Conservation (phyloP, 2,888 invertebrate genomes). For the Tolmerus cingulatus region DNA sequence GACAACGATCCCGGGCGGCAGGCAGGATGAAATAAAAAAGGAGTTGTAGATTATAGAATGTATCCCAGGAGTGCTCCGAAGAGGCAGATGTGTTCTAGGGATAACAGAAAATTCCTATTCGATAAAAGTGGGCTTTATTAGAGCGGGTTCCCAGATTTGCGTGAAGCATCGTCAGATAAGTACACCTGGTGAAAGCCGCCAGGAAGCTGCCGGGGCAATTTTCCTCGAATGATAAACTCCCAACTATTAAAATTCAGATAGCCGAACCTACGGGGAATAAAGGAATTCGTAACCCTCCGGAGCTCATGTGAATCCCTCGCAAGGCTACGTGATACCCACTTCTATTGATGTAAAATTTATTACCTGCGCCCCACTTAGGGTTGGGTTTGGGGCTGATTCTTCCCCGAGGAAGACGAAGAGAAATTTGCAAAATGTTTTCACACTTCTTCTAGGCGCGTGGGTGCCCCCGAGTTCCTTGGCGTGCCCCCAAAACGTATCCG, state of each 20-base stretch:
- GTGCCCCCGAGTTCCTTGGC: neutral
- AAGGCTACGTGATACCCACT: slow-evolving; percentile 13
- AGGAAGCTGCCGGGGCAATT: neutral
- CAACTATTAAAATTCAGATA: slow-evolving; percentile 40
- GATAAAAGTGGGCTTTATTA: slow-evolving; percentile 40
- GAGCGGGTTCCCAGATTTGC: slow-evolving; percentile 24
- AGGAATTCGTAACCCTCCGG: slow-evolving; percentile 14
- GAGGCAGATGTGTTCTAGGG: slow-evolving; percentile 12
- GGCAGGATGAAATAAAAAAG: neutral
- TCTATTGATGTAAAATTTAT: slow-evolving; percentile 7
- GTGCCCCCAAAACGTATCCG: neutral
- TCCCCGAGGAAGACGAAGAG: neutral
- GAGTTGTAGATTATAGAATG: neutral
- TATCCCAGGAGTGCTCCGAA: neutral
- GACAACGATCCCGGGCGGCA: neutral
- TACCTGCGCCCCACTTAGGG: neutral
- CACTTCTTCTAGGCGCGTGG: neutral
- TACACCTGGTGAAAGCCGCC: neutral
- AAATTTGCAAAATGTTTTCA: neutral
- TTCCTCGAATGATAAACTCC: slow-evolving; percentile 27
- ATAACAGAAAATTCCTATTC: slow-evolving; percentile 30
- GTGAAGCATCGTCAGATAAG: neutral
- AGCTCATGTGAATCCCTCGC: slow-evolving; percentile 9
- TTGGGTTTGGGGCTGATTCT: neutral
- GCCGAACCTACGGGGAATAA: neutral